Evolutionary conservation across 2,113 vertebrate genomes (phyloP).

Genomic region (Acinonyx jubatus): DNA sequence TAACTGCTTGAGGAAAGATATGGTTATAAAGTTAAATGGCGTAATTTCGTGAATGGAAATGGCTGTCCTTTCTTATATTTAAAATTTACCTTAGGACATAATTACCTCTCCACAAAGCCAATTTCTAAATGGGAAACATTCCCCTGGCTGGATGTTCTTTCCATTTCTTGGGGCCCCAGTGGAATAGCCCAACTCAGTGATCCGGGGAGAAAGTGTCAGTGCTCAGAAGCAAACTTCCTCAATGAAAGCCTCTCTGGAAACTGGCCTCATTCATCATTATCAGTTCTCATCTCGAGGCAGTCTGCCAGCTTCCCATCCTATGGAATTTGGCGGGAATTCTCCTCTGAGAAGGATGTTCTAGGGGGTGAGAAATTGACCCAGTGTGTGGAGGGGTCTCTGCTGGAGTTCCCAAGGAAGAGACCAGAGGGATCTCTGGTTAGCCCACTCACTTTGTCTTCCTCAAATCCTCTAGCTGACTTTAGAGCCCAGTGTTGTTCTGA

Average conservation of each 20-base stretch:
- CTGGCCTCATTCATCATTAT: neutral
- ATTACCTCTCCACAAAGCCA: slow-evolving; percentile 69
- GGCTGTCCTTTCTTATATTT: slow-evolving; percentile 64
- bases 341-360: neutral
- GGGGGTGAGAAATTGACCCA: slow-evolving; percentile 4
- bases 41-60: slow-evolving; percentile 58
- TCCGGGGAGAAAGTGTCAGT: neutral
- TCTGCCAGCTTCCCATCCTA: neutral
- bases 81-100: slow-evolving; percentile 62
- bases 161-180: slow-evolving; percentile 30
- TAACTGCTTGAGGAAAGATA: slow-evolving; percentile 57
- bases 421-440: neutral
- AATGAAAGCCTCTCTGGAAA: neutral
- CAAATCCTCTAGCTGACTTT: neutral
- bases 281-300: slow-evolving; percentile 2
- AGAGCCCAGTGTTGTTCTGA: neutral
- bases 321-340: neutral
- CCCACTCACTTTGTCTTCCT: neutral
- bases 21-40: slow-evolving; percentile 53
- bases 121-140: slow-evolving; percentile 80
- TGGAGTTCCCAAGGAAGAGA: neutral
- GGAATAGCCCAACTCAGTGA: slow-evolving; percentile 40
- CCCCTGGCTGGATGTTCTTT: slow-evolving; percentile 61
- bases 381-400: neutral
- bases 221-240: slow-evolving; percentile 33